Percentiles rank a stretch among this genome's conserved stretches.
phyloP scores from a whole-genome alignment of 2,113 vertebrate species.

The Plestiodon gilberti region DNA sequence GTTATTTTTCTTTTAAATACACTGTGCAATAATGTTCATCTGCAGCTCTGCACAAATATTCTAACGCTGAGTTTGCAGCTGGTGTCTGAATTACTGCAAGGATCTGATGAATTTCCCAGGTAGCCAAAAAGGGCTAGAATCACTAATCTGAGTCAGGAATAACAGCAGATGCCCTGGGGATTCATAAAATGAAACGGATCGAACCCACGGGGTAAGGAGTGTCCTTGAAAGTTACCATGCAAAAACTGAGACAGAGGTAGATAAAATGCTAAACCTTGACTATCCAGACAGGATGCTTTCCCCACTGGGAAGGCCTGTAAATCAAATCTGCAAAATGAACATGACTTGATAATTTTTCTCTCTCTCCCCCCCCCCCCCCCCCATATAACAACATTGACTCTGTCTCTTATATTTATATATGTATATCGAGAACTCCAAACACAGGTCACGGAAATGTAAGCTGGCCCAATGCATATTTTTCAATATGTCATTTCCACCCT shows the following conservation, averaged over 20 bases:
- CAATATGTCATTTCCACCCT: conserved; percentile 37
- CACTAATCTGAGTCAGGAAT: conserved; percentile 49
- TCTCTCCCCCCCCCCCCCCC: too few relatives aligned
- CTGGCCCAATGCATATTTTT: conserved; percentile 27
- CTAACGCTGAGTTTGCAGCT: conserved; percentile 30
- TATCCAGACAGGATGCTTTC: conserved; percentile 51
- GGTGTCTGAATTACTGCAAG: conserved; percentile 38
- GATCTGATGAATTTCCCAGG: conserved; percentile 47
- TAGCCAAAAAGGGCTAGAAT: conserved; percentile 44
- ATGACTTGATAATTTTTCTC: conserved; percentile 26
- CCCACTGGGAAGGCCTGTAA: conserved; percentile 53
- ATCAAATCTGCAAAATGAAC: conserved; percentile 53
- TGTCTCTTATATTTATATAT: conserved; percentile 24
- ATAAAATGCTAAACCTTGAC: conserved; percentile 51
- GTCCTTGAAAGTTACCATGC: conserved; percentile 62
- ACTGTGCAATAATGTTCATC: conserved; percentile 44
- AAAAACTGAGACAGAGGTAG: conserved; percentile 51
- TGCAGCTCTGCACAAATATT: conserved; percentile 12
- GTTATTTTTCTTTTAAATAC: conserved; percentile 52
- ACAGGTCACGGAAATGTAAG: conserved; percentile 47
- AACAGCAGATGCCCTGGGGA: conserved; percentile 55
- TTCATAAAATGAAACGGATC: conserved; percentile 63
- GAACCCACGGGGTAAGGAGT: conserved; percentile 35
- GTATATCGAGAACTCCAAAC: conserved; percentile 43
- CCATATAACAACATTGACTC: conserved; percentile 2